phyloP scores from a whole-genome alignment of 2,113 vertebrate species.

The Heterocephalus glaber region DNA sequence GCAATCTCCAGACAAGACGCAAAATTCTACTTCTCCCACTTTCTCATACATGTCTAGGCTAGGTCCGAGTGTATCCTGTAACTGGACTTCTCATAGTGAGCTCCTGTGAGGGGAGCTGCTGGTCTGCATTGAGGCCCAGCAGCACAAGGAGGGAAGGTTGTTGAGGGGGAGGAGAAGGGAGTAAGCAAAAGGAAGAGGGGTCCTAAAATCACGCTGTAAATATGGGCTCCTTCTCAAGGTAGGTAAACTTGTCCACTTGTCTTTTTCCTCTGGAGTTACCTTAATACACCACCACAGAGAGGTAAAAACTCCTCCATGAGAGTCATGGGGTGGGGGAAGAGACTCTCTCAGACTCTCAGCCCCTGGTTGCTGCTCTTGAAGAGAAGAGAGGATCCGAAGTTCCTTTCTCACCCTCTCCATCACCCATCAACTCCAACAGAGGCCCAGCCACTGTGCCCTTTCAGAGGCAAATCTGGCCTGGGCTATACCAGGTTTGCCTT shows the following conservation, averaged over 20 bases:
- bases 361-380: background rate
- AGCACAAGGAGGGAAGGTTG: background rate
- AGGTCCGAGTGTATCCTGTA: background rate
- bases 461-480: background rate
- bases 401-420: background rate
- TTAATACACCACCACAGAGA: background rate
- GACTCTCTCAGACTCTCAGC: background rate
- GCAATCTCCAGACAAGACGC: background rate
- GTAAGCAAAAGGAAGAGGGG: background rate
- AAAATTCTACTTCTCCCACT: background rate
- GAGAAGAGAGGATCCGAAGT: background rate
- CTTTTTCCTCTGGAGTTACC: conserved; percentile 45
- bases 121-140: conserved; percentile 25
- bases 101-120: conserved; percentile 3
- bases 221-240: background rate
- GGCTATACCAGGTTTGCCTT: background rate
- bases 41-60: background rate
- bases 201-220: background rate
- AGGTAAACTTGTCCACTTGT: background rate
- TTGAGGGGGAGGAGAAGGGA: background rate
- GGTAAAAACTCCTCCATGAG: background rate
- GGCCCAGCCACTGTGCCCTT: background rate
- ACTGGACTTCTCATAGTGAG: background rate
- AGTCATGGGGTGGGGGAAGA: background rate
- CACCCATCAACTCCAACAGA: background rate